phyloP scores from a whole-genome alignment of 2,888 invertebrate genomes.

The Fragum fragum region DNA sequence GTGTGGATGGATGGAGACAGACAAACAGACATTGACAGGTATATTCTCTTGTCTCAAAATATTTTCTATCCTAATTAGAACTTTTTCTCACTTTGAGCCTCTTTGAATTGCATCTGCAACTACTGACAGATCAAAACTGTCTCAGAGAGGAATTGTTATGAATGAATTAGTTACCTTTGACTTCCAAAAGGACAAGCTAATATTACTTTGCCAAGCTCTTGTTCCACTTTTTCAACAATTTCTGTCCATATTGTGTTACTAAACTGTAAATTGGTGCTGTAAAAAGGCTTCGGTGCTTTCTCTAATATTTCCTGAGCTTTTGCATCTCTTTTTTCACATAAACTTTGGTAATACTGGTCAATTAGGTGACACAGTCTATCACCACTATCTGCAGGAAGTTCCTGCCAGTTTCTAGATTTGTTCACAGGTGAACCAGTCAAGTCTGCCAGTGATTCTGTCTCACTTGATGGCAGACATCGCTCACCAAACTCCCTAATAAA shows the following conservation, averaged over 20 bases:
- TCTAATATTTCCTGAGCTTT: constrained; percentile 57
- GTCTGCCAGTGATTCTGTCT: constrained; percentile 71
- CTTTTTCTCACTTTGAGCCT: too few species aligned
- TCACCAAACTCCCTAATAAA: constrained; percentile 77
- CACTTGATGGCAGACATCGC: constrained; percentile 73
- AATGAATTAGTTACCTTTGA: too few species aligned
- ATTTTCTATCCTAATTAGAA: too few species aligned
- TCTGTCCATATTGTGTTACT: constrained; percentile 70
- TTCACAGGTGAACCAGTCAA: constrained; percentile 67
- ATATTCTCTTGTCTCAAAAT: too few species aligned
- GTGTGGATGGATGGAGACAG: too few species aligned
- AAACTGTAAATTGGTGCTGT: constrained; percentile 39
- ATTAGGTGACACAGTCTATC: constrained; percentile 70
- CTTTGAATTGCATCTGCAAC: too few species aligned
- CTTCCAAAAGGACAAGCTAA: constrained; percentile 84
- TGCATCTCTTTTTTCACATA: constrained; percentile 55
- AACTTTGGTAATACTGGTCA: constrained; percentile 59
- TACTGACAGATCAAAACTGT: too few species aligned
- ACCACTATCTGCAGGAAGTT: constrained; percentile 71
- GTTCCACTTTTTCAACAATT: constrained; percentile 75
- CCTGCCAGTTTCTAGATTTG: constrained; percentile 81
- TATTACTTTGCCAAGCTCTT: constrained; percentile 78
- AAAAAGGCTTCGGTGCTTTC: constrained; percentile 71
- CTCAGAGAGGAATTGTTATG: too few species aligned
- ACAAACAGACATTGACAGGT: too few species aligned